Base-by-base conservation (phyloP, 2,113 vertebrate genomes). In the Stercorarius parasiticus region DNA sequence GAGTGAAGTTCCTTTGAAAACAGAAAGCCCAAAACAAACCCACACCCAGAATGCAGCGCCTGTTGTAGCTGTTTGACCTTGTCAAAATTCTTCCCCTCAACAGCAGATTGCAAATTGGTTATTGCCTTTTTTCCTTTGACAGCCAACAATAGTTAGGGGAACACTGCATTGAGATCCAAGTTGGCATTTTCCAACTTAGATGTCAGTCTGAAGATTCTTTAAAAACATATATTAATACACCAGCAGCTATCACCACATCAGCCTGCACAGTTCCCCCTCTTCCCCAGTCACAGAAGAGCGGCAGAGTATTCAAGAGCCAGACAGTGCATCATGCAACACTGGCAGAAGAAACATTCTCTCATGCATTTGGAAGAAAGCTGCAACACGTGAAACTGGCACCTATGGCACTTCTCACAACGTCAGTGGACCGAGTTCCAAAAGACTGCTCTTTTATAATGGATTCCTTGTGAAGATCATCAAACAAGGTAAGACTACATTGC, bases 401-500 rank as follows among this genome's bases (percentile, higher is more conserved):
- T 11, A 5, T 2, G 20, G 13, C 72, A 30, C n/a, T 18, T 30
- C 67, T 7, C 14, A 9, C 16, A 9, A 25, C 4, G 25, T 18
- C 58, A 11, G 34, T 1, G 12, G 47, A 12, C 8, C 1, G 8
- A 32, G 58, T 10, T 42, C 86, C 10, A 8, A 26, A 29, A n/a
- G 11, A 22, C 30, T n/a, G 36, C 53, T n/a, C 65, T 11, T 49
- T 29, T 17, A 1, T 0, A 17, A 29, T 0, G 1, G 25, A 9
- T 38, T 29, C 73, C 27, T 22, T 6, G 19, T 4, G 8, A 19
- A 50, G 5, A 26, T 4, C 2, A 14, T 5, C 11, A 1, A 12
- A 20, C 3, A 5, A 25, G 38, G 23, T 3, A 30, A 23, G 19
- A n/a, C 18, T 3, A 21, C 9, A 1, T 61, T 22, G 15, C 8